A percentile compares a stretch with the other conserved stretches of the same genome.
Evolutionary conservation across 2,888 invertebrate species (phyloP).

Genomic region (Pogonocherus hispidulus): DNA sequence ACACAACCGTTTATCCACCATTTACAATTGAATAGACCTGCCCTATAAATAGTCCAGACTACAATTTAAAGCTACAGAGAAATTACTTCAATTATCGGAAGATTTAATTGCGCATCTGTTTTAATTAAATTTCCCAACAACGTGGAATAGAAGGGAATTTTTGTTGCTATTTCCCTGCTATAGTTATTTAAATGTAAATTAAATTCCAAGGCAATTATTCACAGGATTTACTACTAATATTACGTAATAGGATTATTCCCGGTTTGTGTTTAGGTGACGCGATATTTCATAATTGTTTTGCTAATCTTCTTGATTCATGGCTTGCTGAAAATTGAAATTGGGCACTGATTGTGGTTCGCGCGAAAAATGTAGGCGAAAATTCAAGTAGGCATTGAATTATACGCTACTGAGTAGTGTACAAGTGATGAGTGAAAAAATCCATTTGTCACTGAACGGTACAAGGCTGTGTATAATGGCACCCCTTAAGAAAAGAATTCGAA

Average conservation of each 20-base stretch:
- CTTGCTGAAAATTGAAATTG: conserved; percentile 29
- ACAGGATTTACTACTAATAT: conserved; percentile 40
- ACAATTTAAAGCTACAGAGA: not conserved
- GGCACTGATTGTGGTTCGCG: conserved; percentile 2
- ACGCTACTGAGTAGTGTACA: too few relatives aligned
- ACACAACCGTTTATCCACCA: too few relatives aligned
- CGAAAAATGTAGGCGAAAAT: conserved; percentile 1
- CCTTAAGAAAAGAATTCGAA: too few relatives aligned
- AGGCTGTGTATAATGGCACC: too few relatives aligned
- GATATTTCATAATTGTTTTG: conserved; percentile 42
- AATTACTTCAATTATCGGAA: conserved; percentile 13
- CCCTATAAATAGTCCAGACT: not conserved
- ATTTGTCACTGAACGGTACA: too few relatives aligned
- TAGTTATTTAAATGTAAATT: conserved; percentile 50
- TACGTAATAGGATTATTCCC: conserved; percentile 38
- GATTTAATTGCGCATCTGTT: conserved; percentile 1
- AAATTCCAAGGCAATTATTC: conserved; percentile 46
- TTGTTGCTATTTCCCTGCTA: conserved; percentile 29
- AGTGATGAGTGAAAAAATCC: too few relatives aligned
- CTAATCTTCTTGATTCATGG: conserved; percentile 37
- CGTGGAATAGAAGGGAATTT: conserved; percentile 23
- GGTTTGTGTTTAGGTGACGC: conserved; percentile 40
- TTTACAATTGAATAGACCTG: too few relatives aligned
- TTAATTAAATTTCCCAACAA: conserved; percentile 21
- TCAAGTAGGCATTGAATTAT: not conserved